These are phyloP conservation scores for Halichoeres trimaculatus DNA, from an alignment of 2,113 vertebrate species.

Conservation along the genomic window DNA sequence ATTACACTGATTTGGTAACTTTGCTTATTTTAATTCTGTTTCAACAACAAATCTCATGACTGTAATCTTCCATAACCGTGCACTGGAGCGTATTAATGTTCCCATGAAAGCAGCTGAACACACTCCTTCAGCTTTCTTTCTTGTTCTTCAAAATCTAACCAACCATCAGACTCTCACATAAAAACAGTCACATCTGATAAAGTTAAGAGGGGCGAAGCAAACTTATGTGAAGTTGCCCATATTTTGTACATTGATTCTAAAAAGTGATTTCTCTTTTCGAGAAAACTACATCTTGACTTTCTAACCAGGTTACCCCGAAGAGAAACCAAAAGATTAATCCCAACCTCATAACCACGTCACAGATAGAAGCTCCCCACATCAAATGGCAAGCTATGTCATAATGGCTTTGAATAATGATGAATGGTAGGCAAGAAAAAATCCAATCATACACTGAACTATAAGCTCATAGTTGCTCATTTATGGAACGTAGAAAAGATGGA, in stretches of 20 bases:
- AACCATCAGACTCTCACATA: background rate
- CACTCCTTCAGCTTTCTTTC: constrained; percentile 1
- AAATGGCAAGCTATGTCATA: background rate
- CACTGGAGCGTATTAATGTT: constrained; percentile 30
- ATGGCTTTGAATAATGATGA: background rate
- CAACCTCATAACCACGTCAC: no score
- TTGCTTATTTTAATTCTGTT: constrained; percentile 49
- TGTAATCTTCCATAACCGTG: constrained; percentile 20
- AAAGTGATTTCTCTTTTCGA: background rate
- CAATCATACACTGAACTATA: background rate
- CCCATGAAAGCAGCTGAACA: constrained; percentile 14
- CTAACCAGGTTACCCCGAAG: background rate
- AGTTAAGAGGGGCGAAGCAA: background rate
- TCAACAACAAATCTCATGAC: constrained; percentile 33
- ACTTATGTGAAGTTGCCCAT: background rate
- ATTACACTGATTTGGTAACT: constrained; percentile 46
- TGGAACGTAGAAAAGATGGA: no score
- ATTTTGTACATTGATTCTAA: background rate
- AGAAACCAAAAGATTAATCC: background rate
- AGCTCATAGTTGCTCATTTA: background rate
- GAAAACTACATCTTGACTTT: background rate
- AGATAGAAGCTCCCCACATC: background rate
- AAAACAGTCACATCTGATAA: background rate
- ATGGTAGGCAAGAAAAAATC: background rate
- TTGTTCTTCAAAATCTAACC: background rate